These are phyloP conservation scores for Eupithecia subumbrata DNA, from an alignment of 2,888 invertebrate species.

Conservation along the genomic window DNA sequence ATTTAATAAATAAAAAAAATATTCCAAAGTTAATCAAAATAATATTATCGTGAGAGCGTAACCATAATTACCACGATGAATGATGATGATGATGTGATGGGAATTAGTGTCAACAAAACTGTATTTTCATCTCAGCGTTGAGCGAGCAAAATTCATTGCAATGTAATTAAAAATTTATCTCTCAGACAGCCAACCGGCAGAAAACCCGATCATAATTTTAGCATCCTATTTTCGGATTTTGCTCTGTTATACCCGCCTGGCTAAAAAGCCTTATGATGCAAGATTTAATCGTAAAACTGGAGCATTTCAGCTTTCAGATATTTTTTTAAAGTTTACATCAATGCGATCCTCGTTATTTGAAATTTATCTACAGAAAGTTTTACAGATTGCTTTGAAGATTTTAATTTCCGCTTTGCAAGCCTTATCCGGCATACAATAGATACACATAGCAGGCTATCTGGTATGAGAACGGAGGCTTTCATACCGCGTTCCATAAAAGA, in stretches of 20 bases:
- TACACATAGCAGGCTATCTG: not conserved
- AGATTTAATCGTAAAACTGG: conserved; percentile 1
- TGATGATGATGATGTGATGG: too few relatives aligned
- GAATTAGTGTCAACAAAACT: not conserved
- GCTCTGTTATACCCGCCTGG: not conserved
- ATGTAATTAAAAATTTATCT: conserved; percentile 8
- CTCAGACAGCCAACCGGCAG: not conserved
- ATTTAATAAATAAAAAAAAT: not conserved
- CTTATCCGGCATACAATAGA: not conserved
- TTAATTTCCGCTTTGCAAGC: not conserved
- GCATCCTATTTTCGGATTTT: conserved; percentile 14
- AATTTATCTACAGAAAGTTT: not conserved
- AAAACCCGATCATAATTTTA: conserved; percentile 9
- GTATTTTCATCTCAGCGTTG: not conserved
- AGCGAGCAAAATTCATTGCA: conserved; percentile 4
- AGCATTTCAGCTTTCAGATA: not conserved
- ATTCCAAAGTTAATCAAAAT: not conserved
- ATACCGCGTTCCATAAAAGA: conserved; percentile 23
- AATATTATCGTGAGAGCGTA: not conserved
- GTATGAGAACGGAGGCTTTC: conserved; percentile 18
- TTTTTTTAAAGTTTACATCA: not conserved
- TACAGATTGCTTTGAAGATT: not conserved
- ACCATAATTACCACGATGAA: not conserved
- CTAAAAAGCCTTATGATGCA: not conserved
- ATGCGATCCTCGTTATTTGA: not conserved